Percentiles rank a stretch among this genome's conserved stretches.
These are phyloP conservation scores for Fissipunctia ypsillon DNA, from an alignment of 2,888 invertebrate genomes.

Conservation along the genomic window DNA sequence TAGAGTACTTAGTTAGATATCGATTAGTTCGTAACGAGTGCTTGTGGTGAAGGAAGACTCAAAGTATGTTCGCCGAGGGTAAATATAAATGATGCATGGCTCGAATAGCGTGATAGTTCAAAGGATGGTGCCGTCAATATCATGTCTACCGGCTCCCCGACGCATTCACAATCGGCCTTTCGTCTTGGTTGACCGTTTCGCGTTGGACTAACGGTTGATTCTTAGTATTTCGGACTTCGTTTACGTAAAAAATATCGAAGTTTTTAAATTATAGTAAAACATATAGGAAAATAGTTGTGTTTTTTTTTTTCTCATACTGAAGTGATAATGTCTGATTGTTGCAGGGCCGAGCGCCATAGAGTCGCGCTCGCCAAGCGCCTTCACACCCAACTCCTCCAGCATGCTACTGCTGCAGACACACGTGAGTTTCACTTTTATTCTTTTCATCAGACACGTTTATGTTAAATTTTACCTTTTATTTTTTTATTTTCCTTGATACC, in stretches of 20 bases:
- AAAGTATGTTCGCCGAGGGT: conserved; percentile 90
- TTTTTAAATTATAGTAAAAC: conserved; percentile 3
- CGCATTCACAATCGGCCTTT: conserved; percentile 78
- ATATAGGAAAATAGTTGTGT: conserved; percentile 13
- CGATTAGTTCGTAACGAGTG: conserved; percentile 85
- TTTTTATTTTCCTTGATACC: neutral
- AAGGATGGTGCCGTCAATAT: conserved; percentile 83
- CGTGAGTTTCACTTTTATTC: conserved; percentile 89
- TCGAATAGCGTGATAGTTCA: conserved; percentile 92
- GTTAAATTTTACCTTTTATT: neutral
- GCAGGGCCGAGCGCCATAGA: conserved; percentile 90
- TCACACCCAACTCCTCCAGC: conserved; percentile 93
- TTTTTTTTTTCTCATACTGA: conserved; percentile 43
- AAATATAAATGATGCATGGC: conserved; percentile 91
- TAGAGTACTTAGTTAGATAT: conserved; percentile 76
- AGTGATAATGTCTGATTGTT: conserved; percentile 79
- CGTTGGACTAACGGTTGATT: conserved; percentile 38
- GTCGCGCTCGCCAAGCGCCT: conserved; percentile 91
- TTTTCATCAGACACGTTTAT: neutral
- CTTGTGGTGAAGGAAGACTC: conserved; percentile 86
- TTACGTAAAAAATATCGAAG: conserved; percentile 8
- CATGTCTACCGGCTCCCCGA: conserved; percentile 75
- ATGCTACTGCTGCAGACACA: conserved; percentile 98
- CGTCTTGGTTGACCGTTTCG: conserved; percentile 68
- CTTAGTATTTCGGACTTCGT: conserved; percentile 24